These are phyloP conservation scores for Aporophyla lueneburgensis DNA, from an alignment of 2,888 invertebrate genomes.

Conservation along the genomic window DNA sequence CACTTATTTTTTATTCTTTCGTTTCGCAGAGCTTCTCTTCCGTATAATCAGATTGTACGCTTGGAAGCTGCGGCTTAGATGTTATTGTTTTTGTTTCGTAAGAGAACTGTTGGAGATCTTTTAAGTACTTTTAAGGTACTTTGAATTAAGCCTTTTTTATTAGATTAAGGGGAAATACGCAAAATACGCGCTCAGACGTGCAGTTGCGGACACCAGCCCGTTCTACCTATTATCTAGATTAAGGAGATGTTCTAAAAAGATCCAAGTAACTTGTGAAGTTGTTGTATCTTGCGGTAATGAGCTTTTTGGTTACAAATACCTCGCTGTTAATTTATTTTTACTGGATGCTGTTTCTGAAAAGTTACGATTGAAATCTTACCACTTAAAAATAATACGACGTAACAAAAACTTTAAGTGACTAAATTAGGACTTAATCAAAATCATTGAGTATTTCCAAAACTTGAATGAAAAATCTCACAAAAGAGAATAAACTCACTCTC, in stretches of 20 bases:
- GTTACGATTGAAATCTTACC: neutral
- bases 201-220: no score
- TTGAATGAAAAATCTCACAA: slow-evolving; percentile 8
- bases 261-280: no score
- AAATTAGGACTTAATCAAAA: neutral
- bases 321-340: accelerated
- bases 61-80: slow-evolving; percentile 13
- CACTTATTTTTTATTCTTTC: slow-evolving; percentile 18
- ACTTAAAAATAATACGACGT: neutral
- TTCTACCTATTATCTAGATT: no score
- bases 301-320: neutral
- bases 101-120: slow-evolving; percentile 16
- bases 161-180: neutral
- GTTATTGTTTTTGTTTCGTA: slow-evolving; percentile 38
- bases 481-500: slow-evolving; percentile 10
- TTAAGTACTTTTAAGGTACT: slow-evolving; percentile 11
- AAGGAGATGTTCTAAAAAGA: no score
- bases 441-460: slow-evolving; percentile 4
- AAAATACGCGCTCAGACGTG: no score
- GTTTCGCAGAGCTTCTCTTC: slow-evolving; percentile 30
- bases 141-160: neutral
- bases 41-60: slow-evolving; percentile 51
- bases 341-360: neutral
- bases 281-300: neutral
- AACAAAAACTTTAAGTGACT: neutral